phyloP scores from a whole-genome alignment of 1,140 invertebrate genomes.

The Drosophila murphyi region DNA sequence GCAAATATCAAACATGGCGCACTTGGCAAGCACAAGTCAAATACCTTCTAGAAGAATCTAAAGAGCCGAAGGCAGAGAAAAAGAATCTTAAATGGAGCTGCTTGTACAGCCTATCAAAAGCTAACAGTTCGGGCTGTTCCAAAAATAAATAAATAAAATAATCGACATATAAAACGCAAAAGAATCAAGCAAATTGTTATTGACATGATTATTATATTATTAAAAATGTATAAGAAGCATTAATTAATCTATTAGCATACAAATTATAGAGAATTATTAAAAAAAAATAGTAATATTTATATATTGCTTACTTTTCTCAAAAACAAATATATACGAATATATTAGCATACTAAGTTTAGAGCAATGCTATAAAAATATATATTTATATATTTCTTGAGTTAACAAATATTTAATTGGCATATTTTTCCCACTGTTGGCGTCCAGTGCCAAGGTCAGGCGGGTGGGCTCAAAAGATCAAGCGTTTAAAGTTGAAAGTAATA shows the following conservation, averaged over 20 bases:
- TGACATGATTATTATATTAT: too few species aligned
- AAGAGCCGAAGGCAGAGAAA: neutral
- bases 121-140: neutral
- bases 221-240: too few species aligned
- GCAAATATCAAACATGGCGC: slow-evolving; percentile 40
- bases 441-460: slow-evolving; percentile 9
- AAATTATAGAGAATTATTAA: too few species aligned
- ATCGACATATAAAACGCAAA: too few species aligned
- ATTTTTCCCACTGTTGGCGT: neutral
- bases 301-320: too few species aligned
- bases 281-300: too few species aligned
- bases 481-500: slow-evolving; percentile 7
- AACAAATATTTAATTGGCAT: neutral
- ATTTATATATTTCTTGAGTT: neutral
- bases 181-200: too few species aligned
- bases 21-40: slow-evolving; percentile 15
- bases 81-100: neutral
- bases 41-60: neutral
- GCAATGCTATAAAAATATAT: too few species aligned
- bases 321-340: too few species aligned
- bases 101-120: neutral
- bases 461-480: neutral
- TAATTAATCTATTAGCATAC: too few species aligned
- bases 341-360: too few species aligned
- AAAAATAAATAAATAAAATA: too few species aligned